Evolutionary conservation across 2,888 invertebrate genomes (phyloP), one percentile per base, ranked within the genome.

Genomic region (Caradrina clavipalpis): DNA sequence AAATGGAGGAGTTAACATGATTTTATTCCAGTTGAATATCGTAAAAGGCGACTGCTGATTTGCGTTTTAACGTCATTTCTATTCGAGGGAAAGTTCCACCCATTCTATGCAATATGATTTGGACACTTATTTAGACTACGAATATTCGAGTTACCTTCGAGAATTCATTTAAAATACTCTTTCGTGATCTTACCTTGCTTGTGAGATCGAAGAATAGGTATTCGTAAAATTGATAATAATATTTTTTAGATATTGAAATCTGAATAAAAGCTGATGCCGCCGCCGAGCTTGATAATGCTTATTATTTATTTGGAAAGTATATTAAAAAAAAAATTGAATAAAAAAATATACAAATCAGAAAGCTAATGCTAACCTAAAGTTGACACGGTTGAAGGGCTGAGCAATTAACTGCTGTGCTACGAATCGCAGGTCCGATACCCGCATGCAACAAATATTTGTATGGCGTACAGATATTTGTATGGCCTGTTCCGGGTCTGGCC

Each of bases 91-190:
- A 17, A 54, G 31, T 58, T 31, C 49, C 42, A 42, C 7, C 31
- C 50, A 21, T 53, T 64, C 17, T 39, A 42, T 64, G 19, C 35
- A 47, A 63, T 62, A 39, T 62, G 56, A 75, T 69, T 64, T 64
- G 42, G 60, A 51, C 57, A 66, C 56, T 42, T 49, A 45, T 31
- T 15, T 51, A 19, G 47, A 62, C 59, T 63, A 62, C 54, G 58
- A 76, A 76, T 65, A 35, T 55, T 31, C 26, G 45, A 49, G 42
- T 19, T 64, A 45, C 26, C 39, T 59, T 31, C 5, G 45, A 66
- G 10, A 61, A 39, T 55, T 53, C 49, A 22, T 67, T 64, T 50
- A 45, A 61, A 67, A 35, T 63, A 35, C 13, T 35, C 31, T 61
- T 55, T 57, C 60, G 53, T 54, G 13, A 39, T 26, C 7, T 22